Evolutionary conservation across 2,797 vertebrate genomes (phyloP), one percentile per base, ranked within the genome.

Genomic region (Danio kyathit): DNA sequence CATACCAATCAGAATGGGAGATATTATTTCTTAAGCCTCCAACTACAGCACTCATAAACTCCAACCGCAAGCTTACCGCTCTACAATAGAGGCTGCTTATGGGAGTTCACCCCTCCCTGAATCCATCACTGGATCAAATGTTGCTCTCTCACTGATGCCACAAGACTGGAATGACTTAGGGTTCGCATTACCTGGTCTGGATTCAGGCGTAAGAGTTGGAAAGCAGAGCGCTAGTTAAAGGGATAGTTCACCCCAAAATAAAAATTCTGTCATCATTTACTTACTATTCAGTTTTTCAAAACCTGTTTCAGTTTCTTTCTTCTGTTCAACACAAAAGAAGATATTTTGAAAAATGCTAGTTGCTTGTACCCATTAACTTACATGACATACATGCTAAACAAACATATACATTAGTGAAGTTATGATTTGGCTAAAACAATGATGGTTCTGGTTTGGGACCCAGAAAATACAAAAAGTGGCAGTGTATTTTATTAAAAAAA

Each of bases 1-100:
- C 80, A 74, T 79, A 72, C 56, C 61, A 46, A 7, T 74, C 79
- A 79, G 76, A 86, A 79, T 82, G 56, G 57, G 66, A 76, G 72
- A 86, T 83, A 83, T 82, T 82, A 79, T 82, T 82, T 80, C 78
- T 43, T 56, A 69, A 77, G 17, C 54, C 56, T 11, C 40, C 14
- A 17, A 46, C 60, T n/a, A 8, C 48, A 65, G 49, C 6, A 57
- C 21, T 11, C 21, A 59, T 40, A 57, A 60, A 61, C 66, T 6
- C 16, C 44, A 19, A 48, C 7, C 14, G 41, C n/a, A 29, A 48
- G 44, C 57, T 40, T 60, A 60, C 43, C 6, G 14, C 16, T 66
- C 49, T 65, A 65, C 43, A 41, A 46, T 52, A 13, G 51, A 76
- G 69, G 49, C 78, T 49, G 38, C 29, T 63, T 67, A 72, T 29